phyloP scores from a whole-genome alignment of 2,113 vertebrate species.

The Salminus brasiliensis region DNA sequence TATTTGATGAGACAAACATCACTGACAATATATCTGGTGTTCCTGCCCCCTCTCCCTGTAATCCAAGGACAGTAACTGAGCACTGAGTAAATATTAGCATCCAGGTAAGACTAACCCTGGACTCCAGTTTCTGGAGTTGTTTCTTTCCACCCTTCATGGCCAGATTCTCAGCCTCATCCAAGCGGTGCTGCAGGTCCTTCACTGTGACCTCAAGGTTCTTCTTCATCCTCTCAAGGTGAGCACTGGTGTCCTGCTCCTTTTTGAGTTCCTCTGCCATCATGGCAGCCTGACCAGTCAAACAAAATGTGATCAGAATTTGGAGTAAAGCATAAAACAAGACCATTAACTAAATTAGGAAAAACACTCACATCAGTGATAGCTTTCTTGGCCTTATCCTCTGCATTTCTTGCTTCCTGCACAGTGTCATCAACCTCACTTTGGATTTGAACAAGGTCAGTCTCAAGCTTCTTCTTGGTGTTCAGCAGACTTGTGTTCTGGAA shows the following conservation, averaged over 20 bases:
- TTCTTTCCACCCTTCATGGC: constrained; percentile 48
- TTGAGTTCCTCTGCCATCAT: constrained; percentile 90
- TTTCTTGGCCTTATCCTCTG: not conserved
- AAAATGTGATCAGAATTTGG: not conserved
- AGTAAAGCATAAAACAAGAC: not conserved
- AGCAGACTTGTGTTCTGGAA: constrained; percentile 53
- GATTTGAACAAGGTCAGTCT: not conserved
- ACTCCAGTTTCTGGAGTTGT: constrained; percentile 68
- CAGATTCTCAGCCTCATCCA: constrained; percentile 75
- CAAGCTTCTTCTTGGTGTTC: constrained; percentile 45
- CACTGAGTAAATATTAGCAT: not conserved
- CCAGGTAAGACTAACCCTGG: constrained; percentile 65
- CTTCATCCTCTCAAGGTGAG: constrained; percentile 81
- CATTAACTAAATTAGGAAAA: not conserved
- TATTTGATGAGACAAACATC: constrained; percentile 38
- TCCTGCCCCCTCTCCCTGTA: constrained; percentile 75
- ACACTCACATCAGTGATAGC: not conserved
- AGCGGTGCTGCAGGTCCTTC: constrained; percentile 81
- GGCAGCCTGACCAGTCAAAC: constrained; percentile 68
- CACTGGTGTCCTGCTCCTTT: constrained; percentile 86
- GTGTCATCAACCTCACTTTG: not conserved
- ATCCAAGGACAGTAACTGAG: not conserved
- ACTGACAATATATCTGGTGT: too few relatives aligned
- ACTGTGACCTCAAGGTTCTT: constrained; percentile 89
- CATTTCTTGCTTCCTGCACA: not conserved